Percentiles rank a stretch among this genome's conserved stretches.
These are phyloP conservation scores for Eudyptes chrysolophus DNA, from an alignment of 2,113 vertebrate species.

Conservation along the genomic window DNA sequence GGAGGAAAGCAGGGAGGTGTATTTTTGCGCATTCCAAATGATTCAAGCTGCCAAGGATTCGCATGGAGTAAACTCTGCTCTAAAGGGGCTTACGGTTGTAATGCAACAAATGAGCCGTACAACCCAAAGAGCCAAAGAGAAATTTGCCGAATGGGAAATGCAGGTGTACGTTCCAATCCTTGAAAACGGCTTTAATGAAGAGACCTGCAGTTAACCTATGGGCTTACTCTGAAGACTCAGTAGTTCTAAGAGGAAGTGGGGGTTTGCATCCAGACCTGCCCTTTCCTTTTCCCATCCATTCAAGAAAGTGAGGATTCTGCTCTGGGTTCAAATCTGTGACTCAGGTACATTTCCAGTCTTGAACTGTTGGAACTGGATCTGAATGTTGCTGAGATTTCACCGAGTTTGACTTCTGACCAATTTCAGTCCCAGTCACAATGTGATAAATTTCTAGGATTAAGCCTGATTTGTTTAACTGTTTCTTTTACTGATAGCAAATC, in stretches of 20 bases:
- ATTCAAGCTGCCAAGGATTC: neutral
- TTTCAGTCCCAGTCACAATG: neutral
- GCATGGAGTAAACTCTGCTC: neutral
- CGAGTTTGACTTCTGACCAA: neutral
- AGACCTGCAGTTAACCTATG: neutral
- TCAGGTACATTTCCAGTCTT: neutral
- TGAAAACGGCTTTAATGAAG: neutral
- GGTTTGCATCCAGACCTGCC: neutral
- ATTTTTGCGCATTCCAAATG: neutral
- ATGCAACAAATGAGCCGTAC: neutral
- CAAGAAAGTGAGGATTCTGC: neutral
- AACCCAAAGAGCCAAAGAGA: neutral
- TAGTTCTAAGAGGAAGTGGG: neutral
- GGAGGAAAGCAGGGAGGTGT: neutral
- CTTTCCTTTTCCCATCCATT: neutral
- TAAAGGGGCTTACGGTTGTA: neutral
- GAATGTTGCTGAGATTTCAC: neutral
- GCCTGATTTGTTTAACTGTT: neutral
- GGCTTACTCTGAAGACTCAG: neutral
- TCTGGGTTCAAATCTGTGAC: neutral
- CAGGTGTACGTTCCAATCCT: neutral
- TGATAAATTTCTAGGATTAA: neutral
- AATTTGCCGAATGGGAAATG: neutral
- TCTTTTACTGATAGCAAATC: neutral
- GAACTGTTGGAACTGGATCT: neutral